Evolutionary conservation across 1,140 invertebrate species (phyloP).

Genomic region (Meloidogyne chitwoodi): DNA sequence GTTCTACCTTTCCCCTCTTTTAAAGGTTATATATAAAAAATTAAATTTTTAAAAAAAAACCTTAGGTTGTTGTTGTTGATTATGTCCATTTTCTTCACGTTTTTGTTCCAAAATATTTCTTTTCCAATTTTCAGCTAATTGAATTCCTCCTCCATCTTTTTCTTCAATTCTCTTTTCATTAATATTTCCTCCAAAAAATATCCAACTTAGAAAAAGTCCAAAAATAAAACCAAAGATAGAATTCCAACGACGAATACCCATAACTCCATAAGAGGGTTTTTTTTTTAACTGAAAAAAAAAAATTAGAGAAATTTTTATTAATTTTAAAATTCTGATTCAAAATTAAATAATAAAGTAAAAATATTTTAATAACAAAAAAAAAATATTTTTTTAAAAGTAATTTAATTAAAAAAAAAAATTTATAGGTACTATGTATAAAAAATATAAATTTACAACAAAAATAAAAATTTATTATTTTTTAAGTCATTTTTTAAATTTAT

Average conservation of each 20-base stretch:
- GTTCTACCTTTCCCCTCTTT: too few relatives aligned
- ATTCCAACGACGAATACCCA: neutral
- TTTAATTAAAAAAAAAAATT: neutral
- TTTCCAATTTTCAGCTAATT: slow-evolving; percentile 10
- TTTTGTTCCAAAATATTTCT: neutral
- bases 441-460: too few relatives aligned
- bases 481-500: too few relatives aligned
- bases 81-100: neutral
- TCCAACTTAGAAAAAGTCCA: neutral
- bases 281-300: neutral
- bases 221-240: slow-evolving; percentile 4
- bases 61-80: neutral
- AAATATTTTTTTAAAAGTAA: neutral
- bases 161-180: neutral
- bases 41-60: neutral
- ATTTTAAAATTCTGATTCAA: too few relatives aligned
- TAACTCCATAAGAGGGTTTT: neutral
- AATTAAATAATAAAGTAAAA: too few relatives aligned
- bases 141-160: neutral
- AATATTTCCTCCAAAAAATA: neutral
- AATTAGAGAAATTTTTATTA: too few relatives aligned
- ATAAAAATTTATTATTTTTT: neutral
- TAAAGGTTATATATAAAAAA: too few relatives aligned
- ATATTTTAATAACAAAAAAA: neutral
- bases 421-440: too few relatives aligned